Evolutionary conservation across 23 tunicate genomes (phyloP).

Genomic region (Styela plicata): DNA sequence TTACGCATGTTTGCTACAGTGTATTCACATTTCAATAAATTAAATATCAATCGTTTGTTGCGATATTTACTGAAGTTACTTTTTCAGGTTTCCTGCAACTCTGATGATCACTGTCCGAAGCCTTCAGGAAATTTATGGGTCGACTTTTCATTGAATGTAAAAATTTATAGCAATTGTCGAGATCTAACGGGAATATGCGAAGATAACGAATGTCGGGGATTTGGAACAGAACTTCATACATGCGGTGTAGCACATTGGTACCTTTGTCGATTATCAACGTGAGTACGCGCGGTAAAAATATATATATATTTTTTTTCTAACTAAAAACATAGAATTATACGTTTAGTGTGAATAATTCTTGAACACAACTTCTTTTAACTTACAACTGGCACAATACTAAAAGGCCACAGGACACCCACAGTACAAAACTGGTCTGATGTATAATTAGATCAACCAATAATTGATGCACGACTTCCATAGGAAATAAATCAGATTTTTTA

Average conservation of each 20-base stretch:
- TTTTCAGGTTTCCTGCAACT: slow-evolving; percentile 40
- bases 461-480: too few species aligned
- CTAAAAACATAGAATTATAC: too few species aligned
- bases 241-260: slow-evolving; percentile 91
- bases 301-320: too few species aligned
- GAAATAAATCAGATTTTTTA: too few species aligned
- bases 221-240: slow-evolving; percentile 66
- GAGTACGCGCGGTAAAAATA: too few species aligned
- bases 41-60: not conserved
- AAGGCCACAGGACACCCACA: too few species aligned
- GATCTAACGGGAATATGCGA: slow-evolving; percentile 78
- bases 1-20: too few species aligned
- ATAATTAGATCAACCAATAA: too few species aligned
- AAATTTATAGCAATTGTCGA: slow-evolving; percentile 54
- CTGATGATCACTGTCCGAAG: slow-evolving; percentile 59
- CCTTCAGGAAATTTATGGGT: slow-evolving; percentile 78
- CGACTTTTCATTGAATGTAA: slow-evolving; percentile 45
- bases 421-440: too few species aligned
- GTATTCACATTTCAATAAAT: too few species aligned
- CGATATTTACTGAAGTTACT: slow-evolving; percentile 38
- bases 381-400: not conserved
- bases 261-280: slow-evolving; percentile 33
- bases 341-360: too few species aligned
- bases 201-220: slow-evolving; percentile 61
- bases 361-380: not conserved